Percentiles rank a stretch among this genome's conserved stretches.
Conservation (phyloP, 1,140 invertebrate species). For the Conus betulinus region DNA sequence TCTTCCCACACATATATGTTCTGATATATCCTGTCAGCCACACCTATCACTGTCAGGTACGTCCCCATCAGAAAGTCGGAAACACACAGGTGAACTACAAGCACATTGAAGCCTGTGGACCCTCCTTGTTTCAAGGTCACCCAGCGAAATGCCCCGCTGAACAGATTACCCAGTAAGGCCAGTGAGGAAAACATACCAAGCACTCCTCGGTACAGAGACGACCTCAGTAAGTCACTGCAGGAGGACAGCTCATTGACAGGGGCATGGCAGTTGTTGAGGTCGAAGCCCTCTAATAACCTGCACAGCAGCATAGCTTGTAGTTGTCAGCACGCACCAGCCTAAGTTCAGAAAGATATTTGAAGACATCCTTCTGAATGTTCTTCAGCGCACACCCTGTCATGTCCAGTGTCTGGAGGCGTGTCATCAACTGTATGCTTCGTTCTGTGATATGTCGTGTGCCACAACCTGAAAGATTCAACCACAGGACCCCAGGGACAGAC, state of each 20-base stretch:
- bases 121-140: conserved; percentile 14
- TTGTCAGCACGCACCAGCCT: no score
- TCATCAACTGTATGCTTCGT: no score
- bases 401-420: no score
- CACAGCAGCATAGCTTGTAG: no score
- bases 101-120: conserved; percentile 33
- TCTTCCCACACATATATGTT: conserved; percentile 54
- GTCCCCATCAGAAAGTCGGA: not conserved
- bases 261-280: no score
- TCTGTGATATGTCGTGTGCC: no score
- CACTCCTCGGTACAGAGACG: conserved; percentile 29
- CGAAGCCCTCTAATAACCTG: no score
- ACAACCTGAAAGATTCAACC: no score
- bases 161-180: conserved; percentile 53
- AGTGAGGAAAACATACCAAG: conserved; percentile 48
- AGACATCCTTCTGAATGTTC: conserved; percentile 24
- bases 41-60: conserved; percentile 50
- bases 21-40: conserved; percentile 51
- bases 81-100: conserved; percentile 58
- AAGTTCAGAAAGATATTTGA: not conserved
- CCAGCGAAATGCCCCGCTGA: conserved; percentile 47
- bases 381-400: not conserved
- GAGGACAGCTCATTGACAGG: conserved; percentile 40
- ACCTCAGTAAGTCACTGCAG: conserved; percentile 37
- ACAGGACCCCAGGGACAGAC: no score